Percentiles rank a stretch among this genome's conserved stretches.
Conservation (phyloP, 37 sponge, comb jelly and placozoan species). For the Beroe forskalii region DNA sequence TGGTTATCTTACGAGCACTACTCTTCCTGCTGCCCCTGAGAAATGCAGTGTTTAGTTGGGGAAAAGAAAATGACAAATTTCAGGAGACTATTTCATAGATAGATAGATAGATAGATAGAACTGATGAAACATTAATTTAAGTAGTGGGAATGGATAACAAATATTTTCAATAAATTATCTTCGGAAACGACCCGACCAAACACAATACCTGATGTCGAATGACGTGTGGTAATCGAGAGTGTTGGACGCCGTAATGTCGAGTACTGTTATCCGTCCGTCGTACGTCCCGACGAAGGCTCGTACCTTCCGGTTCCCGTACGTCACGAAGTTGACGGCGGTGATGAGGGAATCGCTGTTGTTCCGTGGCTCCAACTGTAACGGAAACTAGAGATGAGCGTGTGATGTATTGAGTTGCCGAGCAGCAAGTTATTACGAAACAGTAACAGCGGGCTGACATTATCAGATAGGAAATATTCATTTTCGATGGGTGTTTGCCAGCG, state of each 20-base stretch:
- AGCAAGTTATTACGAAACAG: no score
- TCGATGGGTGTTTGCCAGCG: no score
- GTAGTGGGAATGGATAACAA: neutral
- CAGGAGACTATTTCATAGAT: no score
- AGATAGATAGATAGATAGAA: neutral
- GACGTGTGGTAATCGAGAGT: constrained; percentile 22
- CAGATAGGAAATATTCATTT: no score
- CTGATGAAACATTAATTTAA: neutral
- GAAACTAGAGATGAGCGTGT: no score
- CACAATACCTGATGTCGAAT: constrained; percentile 19
- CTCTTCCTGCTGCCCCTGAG: neutral
- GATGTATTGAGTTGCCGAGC: no score
- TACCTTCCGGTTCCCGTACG: constrained; percentile 16
- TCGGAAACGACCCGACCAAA: no score
- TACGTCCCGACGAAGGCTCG: constrained; percentile 31
- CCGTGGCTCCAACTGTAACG: constrained; percentile 12
- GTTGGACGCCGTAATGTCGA: neutral
- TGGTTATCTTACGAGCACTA: neutral
- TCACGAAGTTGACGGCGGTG: constrained; percentile 19
- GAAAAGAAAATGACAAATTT: no score
- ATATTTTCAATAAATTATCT: no score
- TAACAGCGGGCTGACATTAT: no score
- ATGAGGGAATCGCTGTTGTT: constrained; percentile 6
- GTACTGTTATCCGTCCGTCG: neutral
- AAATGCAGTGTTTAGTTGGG: no score